Percentiles rank a stretch among this genome's conserved stretches.
These are phyloP conservation scores for Apantesis nais DNA, from an alignment of 2,888 invertebrate species.

Conservation along the genomic window DNA sequence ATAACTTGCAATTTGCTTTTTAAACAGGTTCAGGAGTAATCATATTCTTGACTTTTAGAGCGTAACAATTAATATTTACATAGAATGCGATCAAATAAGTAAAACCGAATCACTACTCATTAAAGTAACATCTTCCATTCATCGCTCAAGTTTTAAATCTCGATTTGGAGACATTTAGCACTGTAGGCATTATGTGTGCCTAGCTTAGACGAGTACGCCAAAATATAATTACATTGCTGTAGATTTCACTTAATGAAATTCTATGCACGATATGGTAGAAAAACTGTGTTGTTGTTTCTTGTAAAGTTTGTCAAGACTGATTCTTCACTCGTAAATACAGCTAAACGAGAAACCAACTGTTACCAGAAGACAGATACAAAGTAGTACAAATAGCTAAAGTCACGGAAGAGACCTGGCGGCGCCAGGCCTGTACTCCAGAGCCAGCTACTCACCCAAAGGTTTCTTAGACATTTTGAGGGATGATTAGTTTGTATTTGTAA, in stretches of 20 bases:
- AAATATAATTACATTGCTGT: not conserved
- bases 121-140: too few relatives aligned
- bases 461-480: slow-evolving; percentile 58
- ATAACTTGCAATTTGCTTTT: too few relatives aligned
- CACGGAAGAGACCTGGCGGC: not conserved
- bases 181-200: too few relatives aligned
- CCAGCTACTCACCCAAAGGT: slow-evolving; percentile 63
- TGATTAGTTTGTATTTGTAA: slow-evolving; percentile 27
- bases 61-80: too few relatives aligned
- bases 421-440: not conserved
- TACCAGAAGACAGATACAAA: not conserved
- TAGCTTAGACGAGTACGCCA: not conserved
- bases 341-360: not conserved
- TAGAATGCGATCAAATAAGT: too few relatives aligned
- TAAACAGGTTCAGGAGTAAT: too few relatives aligned
- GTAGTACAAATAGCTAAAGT: not conserved
- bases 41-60: too few relatives aligned
- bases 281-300: not conserved
- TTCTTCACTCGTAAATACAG: not conserved
- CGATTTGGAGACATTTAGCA: not conserved
- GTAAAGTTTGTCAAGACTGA: not conserved
- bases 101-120: too few relatives aligned
- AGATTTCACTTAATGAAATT: not conserved
- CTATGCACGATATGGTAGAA: not conserved
- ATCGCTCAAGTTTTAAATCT: not conserved